These are phyloP conservation scores for Drosophila formosana DNA, from an alignment of 2,888 invertebrate species.

Conservation along the genomic window DNA sequence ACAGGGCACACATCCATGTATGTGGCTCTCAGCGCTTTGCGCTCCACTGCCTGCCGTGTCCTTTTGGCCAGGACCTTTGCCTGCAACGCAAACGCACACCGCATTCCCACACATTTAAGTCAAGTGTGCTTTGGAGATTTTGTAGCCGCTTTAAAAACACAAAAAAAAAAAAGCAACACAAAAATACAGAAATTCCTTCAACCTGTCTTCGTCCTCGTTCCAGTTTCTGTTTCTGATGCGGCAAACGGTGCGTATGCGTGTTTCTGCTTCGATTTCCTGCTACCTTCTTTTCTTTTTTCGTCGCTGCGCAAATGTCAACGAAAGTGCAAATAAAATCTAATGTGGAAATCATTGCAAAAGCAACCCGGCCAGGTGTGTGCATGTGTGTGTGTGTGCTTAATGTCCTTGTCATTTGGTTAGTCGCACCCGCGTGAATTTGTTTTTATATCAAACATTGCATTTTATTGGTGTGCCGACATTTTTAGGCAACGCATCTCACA, in stretches of 20 bases:
- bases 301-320: slow-evolving; percentile 74
- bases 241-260: slow-evolving; percentile 42
- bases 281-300: slow-evolving; percentile 27
- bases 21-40: slow-evolving; percentile 21
- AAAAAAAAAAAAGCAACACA: slow-evolving; percentile 28
- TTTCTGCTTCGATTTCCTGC: slow-evolving; percentile 14
- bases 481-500: slow-evolving; percentile 43
- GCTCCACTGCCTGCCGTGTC: slow-evolving; percentile 49
- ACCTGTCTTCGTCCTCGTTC: slow-evolving; percentile 1
- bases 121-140: slow-evolving; percentile 81
- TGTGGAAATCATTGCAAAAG: slow-evolving; percentile 81
- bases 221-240: background rate
- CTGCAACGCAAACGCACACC: slow-evolving; percentile 25
- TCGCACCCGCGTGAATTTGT: slow-evolving; percentile 75
- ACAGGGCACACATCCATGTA: slow-evolving; percentile 21
- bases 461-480: slow-evolving; percentile 71
- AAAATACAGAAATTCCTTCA: slow-evolving; percentile 9
- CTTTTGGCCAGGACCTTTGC: background rate
- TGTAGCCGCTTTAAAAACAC: slow-evolving; percentile 78
- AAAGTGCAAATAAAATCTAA: slow-evolving; percentile 82
- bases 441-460: slow-evolving; percentile 80
- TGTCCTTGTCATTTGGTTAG: slow-evolving; percentile 73
- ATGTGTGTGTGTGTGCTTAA: slow-evolving; percentile 42
- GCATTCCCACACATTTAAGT: slow-evolving; percentile 71
- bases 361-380: slow-evolving; percentile 23